phyloP scores from a whole-genome alignment of 2,113 vertebrate species.

The Toxotes chatareus region DNA sequence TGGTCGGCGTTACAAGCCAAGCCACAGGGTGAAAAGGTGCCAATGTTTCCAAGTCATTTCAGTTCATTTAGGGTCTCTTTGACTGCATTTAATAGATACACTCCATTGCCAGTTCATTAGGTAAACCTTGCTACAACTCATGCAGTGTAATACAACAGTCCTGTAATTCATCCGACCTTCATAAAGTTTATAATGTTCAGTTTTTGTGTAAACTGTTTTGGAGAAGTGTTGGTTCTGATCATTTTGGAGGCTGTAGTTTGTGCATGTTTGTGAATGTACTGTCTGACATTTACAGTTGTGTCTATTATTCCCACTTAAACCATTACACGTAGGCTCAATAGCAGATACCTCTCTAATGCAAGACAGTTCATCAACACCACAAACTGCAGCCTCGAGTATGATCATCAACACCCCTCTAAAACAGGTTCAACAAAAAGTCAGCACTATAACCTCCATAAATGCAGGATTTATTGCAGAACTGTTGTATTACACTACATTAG shows the following conservation, averaged over 20 bases:
- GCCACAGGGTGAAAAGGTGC: slow-evolving; percentile 52
- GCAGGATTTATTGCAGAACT: slow-evolving; percentile 8
- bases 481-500: not conserved
- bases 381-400: not conserved
- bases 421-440: not conserved
- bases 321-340: not conserved
- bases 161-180: not conserved
- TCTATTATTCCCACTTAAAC: not conserved
- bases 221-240: not conserved
- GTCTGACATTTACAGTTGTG: not conserved
- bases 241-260: not conserved
- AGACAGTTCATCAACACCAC: not conserved
- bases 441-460: not conserved
- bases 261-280: not conserved
- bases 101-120: slow-evolving; percentile 9
- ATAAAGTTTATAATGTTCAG: not conserved
- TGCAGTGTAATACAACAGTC: not conserved
- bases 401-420: not conserved
- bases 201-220: not conserved
- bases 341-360: not conserved
- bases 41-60: slow-evolving; percentile 39
- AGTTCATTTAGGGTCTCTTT: not conserved
- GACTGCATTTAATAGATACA: not conserved
- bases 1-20: not conserved
- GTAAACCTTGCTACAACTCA: not conserved